Conservation (phyloP, 2,888 invertebrate genomes). For the Bruchidius siliquastri region DNA sequence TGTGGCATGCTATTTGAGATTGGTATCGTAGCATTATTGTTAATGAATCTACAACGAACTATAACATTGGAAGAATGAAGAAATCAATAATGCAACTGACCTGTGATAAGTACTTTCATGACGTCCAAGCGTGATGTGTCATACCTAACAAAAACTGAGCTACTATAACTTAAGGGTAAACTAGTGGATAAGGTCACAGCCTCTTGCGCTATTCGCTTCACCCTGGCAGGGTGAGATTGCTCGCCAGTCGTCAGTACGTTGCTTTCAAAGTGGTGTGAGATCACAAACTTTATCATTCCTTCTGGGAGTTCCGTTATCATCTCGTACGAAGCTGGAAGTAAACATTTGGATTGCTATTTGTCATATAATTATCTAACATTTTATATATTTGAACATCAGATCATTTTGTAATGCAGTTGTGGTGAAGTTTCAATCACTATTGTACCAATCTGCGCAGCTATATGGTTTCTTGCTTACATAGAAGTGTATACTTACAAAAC, state of each 20-base stretch:
- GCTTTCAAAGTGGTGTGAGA: slow-evolving; percentile 86
- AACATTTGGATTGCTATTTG: too few species aligned
- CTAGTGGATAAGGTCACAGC: slow-evolving; percentile 89
- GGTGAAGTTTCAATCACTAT: neutral
- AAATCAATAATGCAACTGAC: slow-evolving; percentile 40
- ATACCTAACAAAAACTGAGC: slow-evolving; percentile 92
- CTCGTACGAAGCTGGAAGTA: slow-evolving; percentile 73
- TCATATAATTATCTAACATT: too few species aligned
- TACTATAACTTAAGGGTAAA: slow-evolving; percentile 86
- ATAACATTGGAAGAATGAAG: too few species aligned
- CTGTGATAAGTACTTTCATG: slow-evolving; percentile 88
- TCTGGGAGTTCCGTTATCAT: slow-evolving; percentile 79
- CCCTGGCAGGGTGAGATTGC: slow-evolving; percentile 78
- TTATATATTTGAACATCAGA: too few species aligned
- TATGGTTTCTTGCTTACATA: too few species aligned
- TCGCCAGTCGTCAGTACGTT: slow-evolving; percentile 83
- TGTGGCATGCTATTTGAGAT: too few species aligned
- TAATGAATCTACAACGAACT: too few species aligned
- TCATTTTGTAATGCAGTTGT: too few species aligned
- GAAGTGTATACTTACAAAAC: slow-evolving; percentile 68
- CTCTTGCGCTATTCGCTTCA: slow-evolving; percentile 91
- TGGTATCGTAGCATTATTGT: too few species aligned
- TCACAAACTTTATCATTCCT: slow-evolving; percentile 73
- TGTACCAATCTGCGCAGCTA: too few species aligned
- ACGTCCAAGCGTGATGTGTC: slow-evolving; percentile 91